Evolutionary conservation across 2,888 invertebrate species (phyloP).

Genomic region (Nomada fucata): DNA sequence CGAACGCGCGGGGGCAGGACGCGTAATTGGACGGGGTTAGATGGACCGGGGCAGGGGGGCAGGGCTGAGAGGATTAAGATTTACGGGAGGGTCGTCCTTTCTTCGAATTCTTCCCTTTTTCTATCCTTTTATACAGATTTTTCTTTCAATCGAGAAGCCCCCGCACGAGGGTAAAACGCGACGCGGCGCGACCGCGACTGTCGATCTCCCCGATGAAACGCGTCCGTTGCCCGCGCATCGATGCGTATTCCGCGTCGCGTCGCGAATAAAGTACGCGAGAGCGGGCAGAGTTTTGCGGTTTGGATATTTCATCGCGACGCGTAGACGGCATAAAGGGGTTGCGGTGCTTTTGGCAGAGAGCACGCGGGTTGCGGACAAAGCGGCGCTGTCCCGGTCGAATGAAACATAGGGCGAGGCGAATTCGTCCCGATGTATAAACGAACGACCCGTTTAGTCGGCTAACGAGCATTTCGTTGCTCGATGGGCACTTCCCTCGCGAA

Average conservation of each 20-base stretch:
- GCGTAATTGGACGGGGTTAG: too few species aligned
- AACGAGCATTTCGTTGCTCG: slow-evolving; percentile 72
- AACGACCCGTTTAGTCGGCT: slow-evolving; percentile 64
- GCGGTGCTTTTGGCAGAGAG: slow-evolving; percentile 18
- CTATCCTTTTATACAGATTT: too few species aligned
- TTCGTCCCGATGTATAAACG: slow-evolving; percentile 56
- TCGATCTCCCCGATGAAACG: too few species aligned
- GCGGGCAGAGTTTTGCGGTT: slow-evolving; percentile 33
- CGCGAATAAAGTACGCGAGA: slow-evolving; percentile 41
- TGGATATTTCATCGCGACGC: slow-evolving; percentile 14
- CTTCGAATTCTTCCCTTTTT: too few species aligned
- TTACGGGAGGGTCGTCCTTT: too few species aligned
- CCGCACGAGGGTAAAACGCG: too few species aligned
- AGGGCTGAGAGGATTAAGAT: too few species aligned
- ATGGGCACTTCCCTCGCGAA: slow-evolving; percentile 70
- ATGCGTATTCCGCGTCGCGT: not conserved
- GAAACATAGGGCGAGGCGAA: slow-evolving; percentile 23
- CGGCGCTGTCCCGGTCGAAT: not conserved
- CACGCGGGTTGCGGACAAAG: not conserved
- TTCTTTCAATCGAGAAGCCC: too few species aligned
- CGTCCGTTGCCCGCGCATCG: too few species aligned
- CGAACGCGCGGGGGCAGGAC: too few species aligned
- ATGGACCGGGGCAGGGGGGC: too few species aligned
- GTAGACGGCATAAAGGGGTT: slow-evolving; percentile 7
- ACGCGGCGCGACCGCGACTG: too few species aligned